phyloP scores from a whole-genome alignment of 2,797 vertebrate species.

The Okamejei kenojei region DNA sequence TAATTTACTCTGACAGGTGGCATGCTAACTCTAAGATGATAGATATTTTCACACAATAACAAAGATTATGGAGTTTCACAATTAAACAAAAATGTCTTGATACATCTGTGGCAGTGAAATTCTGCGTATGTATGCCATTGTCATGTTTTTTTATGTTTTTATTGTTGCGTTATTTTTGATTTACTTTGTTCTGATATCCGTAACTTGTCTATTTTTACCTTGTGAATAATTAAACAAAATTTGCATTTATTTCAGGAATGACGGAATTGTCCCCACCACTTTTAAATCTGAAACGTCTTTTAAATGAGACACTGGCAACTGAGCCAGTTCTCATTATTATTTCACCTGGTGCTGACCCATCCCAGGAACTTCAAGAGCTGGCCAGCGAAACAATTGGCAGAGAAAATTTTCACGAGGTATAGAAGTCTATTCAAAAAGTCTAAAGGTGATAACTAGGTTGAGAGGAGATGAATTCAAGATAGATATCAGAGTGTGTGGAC shows the following conservation, averaged over 20 bases:
- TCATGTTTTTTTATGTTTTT: background rate
- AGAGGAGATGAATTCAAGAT: too few species aligned
- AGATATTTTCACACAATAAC: background rate
- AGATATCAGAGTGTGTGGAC: too few species aligned
- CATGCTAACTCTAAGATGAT: background rate
- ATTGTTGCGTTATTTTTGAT: background rate
- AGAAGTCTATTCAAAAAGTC: constrained; percentile 8
- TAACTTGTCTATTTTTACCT: background rate
- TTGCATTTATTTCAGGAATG: constrained; percentile 60
- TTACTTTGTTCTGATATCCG: background rate
- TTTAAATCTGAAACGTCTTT: constrained; percentile 80
- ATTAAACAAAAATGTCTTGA: background rate
- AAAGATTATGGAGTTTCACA: background rate
- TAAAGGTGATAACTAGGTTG: background rate
- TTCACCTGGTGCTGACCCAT: constrained; percentile 93
- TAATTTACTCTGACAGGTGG: background rate
- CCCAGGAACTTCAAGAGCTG: constrained; percentile 89
- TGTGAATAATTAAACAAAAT: background rate
- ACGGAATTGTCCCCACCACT: constrained; percentile 84
- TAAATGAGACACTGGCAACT: constrained; percentile 76
- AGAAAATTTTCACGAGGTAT: constrained; percentile 83
- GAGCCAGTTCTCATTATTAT: constrained; percentile 92
- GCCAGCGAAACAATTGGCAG: constrained; percentile 70
- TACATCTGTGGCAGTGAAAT: background rate
- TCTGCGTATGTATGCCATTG: background rate